Percentiles rank a stretch among this genome's conserved stretches.
Evolutionary conservation across 1,140 invertebrate species (phyloP).

Genomic region (Campodea augens): DNA sequence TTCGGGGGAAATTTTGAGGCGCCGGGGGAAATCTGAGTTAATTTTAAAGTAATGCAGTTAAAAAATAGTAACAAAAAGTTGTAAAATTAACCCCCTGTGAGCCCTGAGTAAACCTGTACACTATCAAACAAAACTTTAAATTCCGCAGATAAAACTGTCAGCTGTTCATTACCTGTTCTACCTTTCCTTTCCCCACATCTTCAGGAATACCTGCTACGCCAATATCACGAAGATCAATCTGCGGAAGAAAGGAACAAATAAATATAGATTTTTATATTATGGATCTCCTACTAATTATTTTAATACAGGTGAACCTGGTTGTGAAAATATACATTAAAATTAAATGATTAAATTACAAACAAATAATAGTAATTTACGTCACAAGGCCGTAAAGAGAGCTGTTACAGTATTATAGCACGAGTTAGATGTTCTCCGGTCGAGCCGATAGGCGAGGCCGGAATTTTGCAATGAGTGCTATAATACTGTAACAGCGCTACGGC

Average conservation of each 20-base stretch:
- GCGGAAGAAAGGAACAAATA: constrained; percentile 21
- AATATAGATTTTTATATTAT: neutral
- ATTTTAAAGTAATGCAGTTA: constrained; percentile 13
- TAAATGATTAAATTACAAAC: constrained; percentile 4
- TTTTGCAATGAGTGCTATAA: too few relatives aligned
- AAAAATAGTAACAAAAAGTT: constrained; percentile 19
- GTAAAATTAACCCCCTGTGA: constrained; percentile 17
- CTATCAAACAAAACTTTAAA: too few relatives aligned
- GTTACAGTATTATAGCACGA: too few relatives aligned
- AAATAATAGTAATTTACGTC: constrained; percentile 6
- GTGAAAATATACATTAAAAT: constrained; percentile 5
- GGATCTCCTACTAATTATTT: neutral
- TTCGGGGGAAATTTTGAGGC: neutral
- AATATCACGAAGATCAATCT: constrained; percentile 62
- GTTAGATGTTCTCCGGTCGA: too few relatives aligned
- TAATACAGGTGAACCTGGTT: neutral
- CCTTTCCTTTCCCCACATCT: constrained; percentile 36
- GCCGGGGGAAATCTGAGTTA: neutral
- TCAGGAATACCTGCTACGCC: constrained; percentile 35
- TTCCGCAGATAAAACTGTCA: too few relatives aligned
- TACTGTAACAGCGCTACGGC: too few relatives aligned
- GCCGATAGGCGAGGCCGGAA: too few relatives aligned
- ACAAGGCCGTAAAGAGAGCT: too few relatives aligned
- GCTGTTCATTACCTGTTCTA: constrained; percentile 19
- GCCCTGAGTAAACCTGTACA: constrained; percentile 19